phyloP scores from a whole-genome alignment of 2,888 invertebrate species.

The Oscheius sp. region DNA sequence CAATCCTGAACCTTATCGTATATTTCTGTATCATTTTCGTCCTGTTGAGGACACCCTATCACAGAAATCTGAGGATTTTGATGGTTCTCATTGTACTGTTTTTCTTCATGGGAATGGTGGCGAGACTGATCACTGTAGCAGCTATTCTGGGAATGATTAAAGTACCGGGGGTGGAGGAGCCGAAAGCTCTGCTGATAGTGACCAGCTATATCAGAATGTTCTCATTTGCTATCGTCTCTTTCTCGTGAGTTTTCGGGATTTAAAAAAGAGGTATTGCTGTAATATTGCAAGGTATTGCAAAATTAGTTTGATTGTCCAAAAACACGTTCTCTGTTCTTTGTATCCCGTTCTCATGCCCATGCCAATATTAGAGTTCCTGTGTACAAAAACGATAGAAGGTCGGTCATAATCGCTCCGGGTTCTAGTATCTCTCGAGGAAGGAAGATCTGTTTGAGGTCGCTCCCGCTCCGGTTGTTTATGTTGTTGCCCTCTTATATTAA shows the following conservation, averaged over 20 bases:
- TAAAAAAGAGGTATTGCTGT: too few relatives aligned
- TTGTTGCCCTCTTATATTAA: too few relatives aligned
- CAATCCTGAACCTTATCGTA: constrained; percentile 1
- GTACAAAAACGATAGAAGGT: too few relatives aligned
- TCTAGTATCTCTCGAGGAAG: too few relatives aligned
- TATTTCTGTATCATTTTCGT: constrained; percentile 12
- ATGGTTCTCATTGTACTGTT: constrained; percentile 2
- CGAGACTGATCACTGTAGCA: constrained; percentile 4
- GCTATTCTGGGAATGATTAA: constrained; percentile 1
- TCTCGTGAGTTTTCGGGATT: constrained; percentile 1
- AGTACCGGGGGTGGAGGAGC: not conserved
- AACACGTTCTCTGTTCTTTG: too few relatives aligned
- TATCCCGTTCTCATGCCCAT: too few relatives aligned
- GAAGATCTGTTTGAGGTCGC: too few relatives aligned
- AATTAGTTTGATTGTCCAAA: too few relatives aligned
- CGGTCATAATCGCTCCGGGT: too few relatives aligned
- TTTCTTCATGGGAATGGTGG: constrained; percentile 10
- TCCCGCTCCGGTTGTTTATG: too few relatives aligned
- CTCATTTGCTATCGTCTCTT: constrained; percentile 25
- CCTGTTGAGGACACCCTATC: constrained; percentile 5
- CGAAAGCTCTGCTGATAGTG: not conserved
- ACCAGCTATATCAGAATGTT: constrained; percentile 25
- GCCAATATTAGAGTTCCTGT: too few relatives aligned
- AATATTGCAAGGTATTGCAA: too few relatives aligned
- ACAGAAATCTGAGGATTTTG: constrained; percentile 9